Evolutionary conservation across 2,888 invertebrate genomes (phyloP), one percentile per base, ranked within the genome.

Genomic region (Polymixis flavicincta): DNA sequence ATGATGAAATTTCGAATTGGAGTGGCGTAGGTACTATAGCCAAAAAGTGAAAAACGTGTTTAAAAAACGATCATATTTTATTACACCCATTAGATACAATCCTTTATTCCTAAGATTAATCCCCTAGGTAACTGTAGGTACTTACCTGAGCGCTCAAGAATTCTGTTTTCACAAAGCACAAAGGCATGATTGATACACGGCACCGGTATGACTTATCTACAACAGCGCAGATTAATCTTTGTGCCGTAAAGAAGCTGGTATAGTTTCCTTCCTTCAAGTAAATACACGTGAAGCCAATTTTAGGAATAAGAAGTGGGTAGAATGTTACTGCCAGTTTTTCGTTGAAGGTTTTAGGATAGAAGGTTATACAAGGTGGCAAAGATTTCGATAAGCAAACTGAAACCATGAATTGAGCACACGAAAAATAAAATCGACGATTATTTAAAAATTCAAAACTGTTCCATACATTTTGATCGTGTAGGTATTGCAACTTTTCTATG

Each of bases 161-260:
- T 74, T 79, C 64, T 70, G 74, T 77, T 83, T 80, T 61, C 76
- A 75, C 72, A 71, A 80, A 79, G 71, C 69, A 82, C 76, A 74
- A 82, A 86, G 74, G 67, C 75, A 68, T 77, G 82, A 85, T 84
- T 78, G 85, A 81, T 86, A 81, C 67, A 69, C 32, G 65, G 63
- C 70, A 71, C 74, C 60, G 64, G 63, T 69, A 76, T 81, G 78
- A 86, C 81, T 78, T 84, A 84, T 81, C 82, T 76, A 74, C 64
- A 54, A 75, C 54, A 75, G 63, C 59, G 64, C 69, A 78, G 73
- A 78, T 82, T 86, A 84, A 78, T 82, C 76, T 75, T 54, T 59
- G 64, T 75, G 42, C 59, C 25, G n/a, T 67, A 65, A 66, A 54
- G 68, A 63, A 74, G 55, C 67, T 50, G 45, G n/a, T 83, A 50